Evolutionary conservation across 2,113 vertebrate genomes (phyloP), one percentile per base, ranked within the genome.

Genomic region (Pavo muticus): DNA sequence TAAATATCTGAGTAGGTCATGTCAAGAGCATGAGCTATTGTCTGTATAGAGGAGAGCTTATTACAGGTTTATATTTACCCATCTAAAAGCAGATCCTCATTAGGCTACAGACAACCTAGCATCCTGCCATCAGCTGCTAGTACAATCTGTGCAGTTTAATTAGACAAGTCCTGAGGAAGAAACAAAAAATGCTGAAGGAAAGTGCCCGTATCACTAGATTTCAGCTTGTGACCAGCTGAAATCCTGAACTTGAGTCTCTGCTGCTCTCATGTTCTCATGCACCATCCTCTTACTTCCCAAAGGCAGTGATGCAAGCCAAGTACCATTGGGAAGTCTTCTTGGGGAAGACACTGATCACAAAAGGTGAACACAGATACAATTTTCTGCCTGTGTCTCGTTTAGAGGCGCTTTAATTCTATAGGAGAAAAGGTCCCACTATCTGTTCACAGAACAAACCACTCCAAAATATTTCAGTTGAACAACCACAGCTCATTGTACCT

Each of bases 41-140:
- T 54, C 24, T 84, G 73, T 14, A 30, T 24, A 37, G n/a, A 88
- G 72, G 32, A 75, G 17, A 52, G 42, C 16, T 88, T 54, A 54
- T 72, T 68, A 18, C 9, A 10, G 16, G 37, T 63, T 88, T 68
- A 45, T 72, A 68, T 85, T 81, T 91, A 59, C 54, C n/a, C 47
- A 23, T 2, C 64, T 67, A 37, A 57, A 79, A 87, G 27, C 69
- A 47, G 73, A 77, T 45, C 57, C 77, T 75, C 77, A 39, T 89
- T 87, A 89, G 63, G 68, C n/a, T 84, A 52, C 57, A 79, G 69
- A 59, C 32, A 90, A 23, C 69, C 87, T n/a, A 76, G 35, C 52
- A 19, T 37, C 44, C 82, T 76, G 69, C 59, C 59, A 54, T 81
- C 74, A 52, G 37, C 61, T 68, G n/a, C 7, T 35, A 10, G 29